Conservation (phyloP, 2,797 vertebrate genomes). For the Anguilla megastoma region DNA sequence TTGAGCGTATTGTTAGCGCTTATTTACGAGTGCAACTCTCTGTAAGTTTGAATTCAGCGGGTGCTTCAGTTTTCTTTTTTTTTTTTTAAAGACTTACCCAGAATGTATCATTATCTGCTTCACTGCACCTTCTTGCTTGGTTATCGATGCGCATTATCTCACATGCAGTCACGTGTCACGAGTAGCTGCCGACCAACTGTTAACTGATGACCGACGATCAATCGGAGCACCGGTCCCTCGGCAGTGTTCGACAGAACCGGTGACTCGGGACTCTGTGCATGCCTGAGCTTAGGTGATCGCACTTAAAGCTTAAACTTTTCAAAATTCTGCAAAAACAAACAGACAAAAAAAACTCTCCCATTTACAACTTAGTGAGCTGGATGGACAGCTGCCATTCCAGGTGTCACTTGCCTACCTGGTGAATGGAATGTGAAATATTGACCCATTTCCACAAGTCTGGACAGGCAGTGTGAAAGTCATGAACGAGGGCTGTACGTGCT, state of each 20-base stretch:
- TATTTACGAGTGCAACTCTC: not conserved
- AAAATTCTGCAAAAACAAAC: not conserved
- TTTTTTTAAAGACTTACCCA: not conserved
- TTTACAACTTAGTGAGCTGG: not conserved
- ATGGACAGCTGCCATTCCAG: not conserved
- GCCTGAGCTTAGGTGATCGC: not conserved
- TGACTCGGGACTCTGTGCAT: not conserved
- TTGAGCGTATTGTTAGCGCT: not conserved
- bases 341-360: not conserved
- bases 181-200: not conserved
- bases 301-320: not conserved
- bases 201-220: not conserved
- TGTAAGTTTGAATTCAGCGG: not conserved
- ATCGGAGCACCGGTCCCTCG: not conserved
- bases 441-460: not conserved
- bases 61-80: not conserved
- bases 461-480: not conserved
- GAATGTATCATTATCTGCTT: not conserved
- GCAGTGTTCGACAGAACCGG: not conserved
- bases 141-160: conserved; percentile 7
- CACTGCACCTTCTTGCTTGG: not conserved
- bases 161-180: not conserved
- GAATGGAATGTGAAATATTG: not conserved
- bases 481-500: not conserved
- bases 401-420: not conserved